These are phyloP conservation scores for Ormyrus nitidulus DNA, from an alignment of 2,888 invertebrate genomes.

Conservation along the genomic window DNA sequence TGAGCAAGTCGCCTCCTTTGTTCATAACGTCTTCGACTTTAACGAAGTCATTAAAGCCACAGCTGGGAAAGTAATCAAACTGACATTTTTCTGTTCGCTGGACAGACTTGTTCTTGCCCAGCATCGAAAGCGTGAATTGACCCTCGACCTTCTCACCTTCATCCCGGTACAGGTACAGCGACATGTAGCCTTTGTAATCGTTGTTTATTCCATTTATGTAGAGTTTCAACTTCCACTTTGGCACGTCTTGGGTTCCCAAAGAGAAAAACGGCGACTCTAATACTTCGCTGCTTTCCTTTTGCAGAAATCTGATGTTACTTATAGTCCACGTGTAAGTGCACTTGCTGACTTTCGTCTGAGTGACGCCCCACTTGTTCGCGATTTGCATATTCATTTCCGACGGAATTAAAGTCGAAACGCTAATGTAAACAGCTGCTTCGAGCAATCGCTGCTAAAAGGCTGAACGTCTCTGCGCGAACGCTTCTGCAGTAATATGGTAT, in stretches of 20 bases:
- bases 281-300: neutral
- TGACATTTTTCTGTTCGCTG: conserved; percentile 1
- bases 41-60: conserved; percentile 5
- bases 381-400: too few relatives aligned
- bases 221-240: conserved; percentile 25
- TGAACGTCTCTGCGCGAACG: too few relatives aligned
- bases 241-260: neutral
- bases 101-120: neutral
- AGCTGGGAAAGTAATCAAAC: neutral
- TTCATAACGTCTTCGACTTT: neutral
- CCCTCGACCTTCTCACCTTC: neutral
- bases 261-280: conserved; percentile 29
- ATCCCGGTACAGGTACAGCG: conserved; percentile 19
- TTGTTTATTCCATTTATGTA: conserved; percentile 6
- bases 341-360: conserved; percentile 15
- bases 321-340: conserved; percentile 36
- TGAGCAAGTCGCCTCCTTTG: neutral
- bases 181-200: conserved; percentile 5
- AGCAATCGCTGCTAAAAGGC: too few relatives aligned
- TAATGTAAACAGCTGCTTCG: too few relatives aligned
- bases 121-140: neutral
- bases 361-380: conserved; percentile 26
- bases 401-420: too few relatives aligned
- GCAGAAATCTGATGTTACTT: conserved; percentile 17
- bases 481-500: too few relatives aligned